Conservation (phyloP, 2,888 invertebrate genomes). For the Chirona hameri region DNA sequence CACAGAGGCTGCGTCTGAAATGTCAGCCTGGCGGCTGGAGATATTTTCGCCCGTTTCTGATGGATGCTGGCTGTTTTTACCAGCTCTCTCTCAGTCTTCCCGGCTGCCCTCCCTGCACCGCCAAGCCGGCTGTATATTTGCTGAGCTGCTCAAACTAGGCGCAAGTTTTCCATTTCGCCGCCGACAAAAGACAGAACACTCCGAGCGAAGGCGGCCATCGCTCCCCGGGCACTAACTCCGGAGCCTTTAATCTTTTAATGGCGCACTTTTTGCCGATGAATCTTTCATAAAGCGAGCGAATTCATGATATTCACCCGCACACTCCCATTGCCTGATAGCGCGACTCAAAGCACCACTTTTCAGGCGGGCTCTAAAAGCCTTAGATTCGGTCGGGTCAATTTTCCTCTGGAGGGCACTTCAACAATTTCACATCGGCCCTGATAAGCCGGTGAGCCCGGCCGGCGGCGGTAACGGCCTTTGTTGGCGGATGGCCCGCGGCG, state of each 20-base stretch:
- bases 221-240: background rate
- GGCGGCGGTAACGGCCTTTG: background rate
- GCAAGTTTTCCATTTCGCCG: background rate
- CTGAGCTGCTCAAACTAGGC: background rate
- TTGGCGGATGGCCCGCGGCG: background rate
- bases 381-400: background rate
- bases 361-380: background rate
- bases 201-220: background rate
- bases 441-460: background rate
- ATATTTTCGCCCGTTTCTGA: background rate
- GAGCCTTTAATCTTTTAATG: slow-evolving; percentile 24
- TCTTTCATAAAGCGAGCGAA: background rate
- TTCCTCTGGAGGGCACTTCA: background rate
- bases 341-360: background rate
- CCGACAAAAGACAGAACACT: background rate
- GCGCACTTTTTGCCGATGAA: background rate
- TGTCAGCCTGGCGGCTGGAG: background rate
- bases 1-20: background rate
- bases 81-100: background rate
- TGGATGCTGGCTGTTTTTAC: background rate
- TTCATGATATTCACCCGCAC: background rate
- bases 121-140: background rate
- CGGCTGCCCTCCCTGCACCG: background rate
- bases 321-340: background rate
- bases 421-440: background rate